A percentile compares a stretch with the other conserved stretches of the same genome.
Conservation (phyloP, 2,797 vertebrate species). For the Enteromius viviparus region DNA sequence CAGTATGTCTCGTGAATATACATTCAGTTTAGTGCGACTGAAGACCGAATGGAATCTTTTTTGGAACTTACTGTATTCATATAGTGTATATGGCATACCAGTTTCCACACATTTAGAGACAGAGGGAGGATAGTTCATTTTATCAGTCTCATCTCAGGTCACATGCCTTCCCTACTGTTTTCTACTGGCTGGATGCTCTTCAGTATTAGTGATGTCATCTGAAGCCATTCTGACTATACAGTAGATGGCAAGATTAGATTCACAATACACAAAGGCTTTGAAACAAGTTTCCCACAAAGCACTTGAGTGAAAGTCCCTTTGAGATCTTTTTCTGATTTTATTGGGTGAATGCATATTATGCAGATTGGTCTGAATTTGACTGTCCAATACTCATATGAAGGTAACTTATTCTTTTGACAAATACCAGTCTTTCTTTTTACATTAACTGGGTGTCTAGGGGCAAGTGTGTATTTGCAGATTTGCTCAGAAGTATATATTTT, state of each 20-base stretch:
- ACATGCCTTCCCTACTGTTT: conserved; percentile 1
- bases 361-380: not conserved
- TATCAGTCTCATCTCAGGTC: conserved; percentile 25
- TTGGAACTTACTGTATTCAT: not conserved
- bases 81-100: not conserved
- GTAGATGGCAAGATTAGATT: conserved; percentile 1
- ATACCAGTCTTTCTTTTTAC: not conserved
- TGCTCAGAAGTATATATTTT: conserved; percentile 5
- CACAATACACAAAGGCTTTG: conserved; percentile 2
- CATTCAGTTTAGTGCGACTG: not conserved
- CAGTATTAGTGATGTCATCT: conserved; percentile 17
- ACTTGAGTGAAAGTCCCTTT: conserved; percentile 6
- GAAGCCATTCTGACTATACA: conserved; percentile 2
- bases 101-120: conserved; percentile 11
- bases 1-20: not conserved
- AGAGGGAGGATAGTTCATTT: not conserved
- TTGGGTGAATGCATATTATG: not conserved
- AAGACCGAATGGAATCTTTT: not conserved
- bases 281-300: not conserved
- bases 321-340: conserved; percentile 4
- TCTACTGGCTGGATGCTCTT: not conserved
- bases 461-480: not conserved
- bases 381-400: conserved; percentile 5
- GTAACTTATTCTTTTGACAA: conserved; percentile 10
- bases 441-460: not conserved